A percentile compares a stretch with the other conserved stretches of the same genome.
phyloP scores from a whole-genome alignment of 2,113 vertebrate genomes.

The Zeus faber region DNA sequence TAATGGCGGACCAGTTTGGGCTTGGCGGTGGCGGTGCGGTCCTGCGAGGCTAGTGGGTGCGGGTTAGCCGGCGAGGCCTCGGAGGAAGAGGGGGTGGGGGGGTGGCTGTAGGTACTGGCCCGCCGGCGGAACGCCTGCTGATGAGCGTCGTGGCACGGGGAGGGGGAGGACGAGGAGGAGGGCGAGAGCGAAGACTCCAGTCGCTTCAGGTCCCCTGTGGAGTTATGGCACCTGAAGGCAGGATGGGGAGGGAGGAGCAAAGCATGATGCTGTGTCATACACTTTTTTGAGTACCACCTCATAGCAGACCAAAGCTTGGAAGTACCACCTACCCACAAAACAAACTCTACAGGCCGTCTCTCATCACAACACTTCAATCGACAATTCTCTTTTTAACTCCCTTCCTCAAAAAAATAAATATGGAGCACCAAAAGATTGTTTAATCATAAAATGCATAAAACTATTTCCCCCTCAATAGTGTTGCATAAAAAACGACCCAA shows the following conservation, averaged over 20 bases:
- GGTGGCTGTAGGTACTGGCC: conserved; percentile 87
- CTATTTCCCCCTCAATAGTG: too few species aligned
- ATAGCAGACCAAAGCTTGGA: too few species aligned
- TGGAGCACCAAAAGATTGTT: too few species aligned
- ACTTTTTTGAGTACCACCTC: too few species aligned
- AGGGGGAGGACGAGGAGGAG: conserved; percentile 31
- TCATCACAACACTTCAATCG: too few species aligned
- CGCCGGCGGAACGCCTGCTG: conserved; percentile 81
- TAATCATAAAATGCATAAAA: too few species aligned
- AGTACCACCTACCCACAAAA: too few species aligned
- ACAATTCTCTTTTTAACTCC: too few species aligned
- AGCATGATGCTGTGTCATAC: neutral
- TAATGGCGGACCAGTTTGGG: conserved; percentile 93
- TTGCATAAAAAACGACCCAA: too few species aligned
- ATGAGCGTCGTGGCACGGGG: conserved; percentile 48
- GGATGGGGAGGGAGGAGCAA: neutral
- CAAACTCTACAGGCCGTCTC: too few species aligned
- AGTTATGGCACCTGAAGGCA: conserved; percentile 73
- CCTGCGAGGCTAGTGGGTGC: conserved; percentile 59
- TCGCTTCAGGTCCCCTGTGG: conserved; percentile 78
- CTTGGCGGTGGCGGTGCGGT: conserved; percentile 71
- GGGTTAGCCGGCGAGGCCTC: conserved; percentile 50
- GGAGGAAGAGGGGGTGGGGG: conserved; percentile 66
- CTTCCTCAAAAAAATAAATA: too few species aligned
- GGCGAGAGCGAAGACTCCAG: conserved; percentile 48